Evolutionary conservation across 2,797 vertebrate genomes (phyloP), one percentile per base, ranked within the genome.

Genomic region (Borostomias antarcticus): DNA sequence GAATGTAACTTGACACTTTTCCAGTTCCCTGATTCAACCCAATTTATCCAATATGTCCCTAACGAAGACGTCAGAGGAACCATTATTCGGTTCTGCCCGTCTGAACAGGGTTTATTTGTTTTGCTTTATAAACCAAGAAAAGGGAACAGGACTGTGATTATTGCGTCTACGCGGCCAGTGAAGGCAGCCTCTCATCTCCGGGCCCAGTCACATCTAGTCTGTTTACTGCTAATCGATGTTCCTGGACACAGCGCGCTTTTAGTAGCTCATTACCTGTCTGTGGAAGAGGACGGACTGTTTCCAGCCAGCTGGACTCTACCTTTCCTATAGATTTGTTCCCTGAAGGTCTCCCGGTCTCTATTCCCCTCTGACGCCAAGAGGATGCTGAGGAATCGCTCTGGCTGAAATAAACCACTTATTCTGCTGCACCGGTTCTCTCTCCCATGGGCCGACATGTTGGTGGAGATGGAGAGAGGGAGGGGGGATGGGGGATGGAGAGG

Each of bases 191-290:
- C 62, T 13, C 10, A 10, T 10, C 5, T 17, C 45, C 37, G 19
- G 33, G 13, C 4, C 63, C 66, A 70, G 66, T n/a, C n/a, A 69
- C 77, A 86, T 73, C 57, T 81, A 58, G 82, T 74, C 78, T 74
- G 66, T 85, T 77, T 79, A 63, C 54, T 56, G 62, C 71, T 77
- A 76, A 86, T 83, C 80, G 59, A 77, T 76, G 74, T 73, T 37
- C 15, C 69, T 71, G 64, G 62, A 64, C 32, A 67, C 29, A 30
- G 50, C 62, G 59, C 47, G 61, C 64, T 80, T 45, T 79, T 35
- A 62, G 58, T 51, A 47, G 56, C 62, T 64, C 65, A 76, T 79
- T 68, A 78, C 68, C 69, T 61, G 72, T 75, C 15, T 40, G 15
- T 28, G 5, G 17, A 15, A 33, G 29, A 37, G 25, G 28, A 47